Base-by-base conservation (phyloP, 2,888 invertebrate species). In the Cantharis rufa region DNA sequence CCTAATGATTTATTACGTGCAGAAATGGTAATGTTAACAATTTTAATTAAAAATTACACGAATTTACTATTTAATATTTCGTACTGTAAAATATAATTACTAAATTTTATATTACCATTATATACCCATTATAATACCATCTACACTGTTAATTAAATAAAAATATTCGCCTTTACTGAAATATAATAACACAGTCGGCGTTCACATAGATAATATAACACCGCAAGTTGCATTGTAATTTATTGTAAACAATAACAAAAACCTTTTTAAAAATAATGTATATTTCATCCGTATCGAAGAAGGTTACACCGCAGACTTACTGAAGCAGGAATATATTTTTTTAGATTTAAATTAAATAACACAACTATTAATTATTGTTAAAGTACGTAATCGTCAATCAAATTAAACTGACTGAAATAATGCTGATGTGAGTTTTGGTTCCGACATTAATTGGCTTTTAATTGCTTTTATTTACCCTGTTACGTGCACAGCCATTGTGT, bases 371-470 rank as follows among this genome's bases (percentile, higher is more conserved):
- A 28, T 28, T 28, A 11, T 28, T 28, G 24, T 24, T 24, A 24
- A 24, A 24, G 24, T 24, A 48, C 2, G n/a, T 48, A 7, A 48
- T 48, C 48, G 48, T 48, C 48, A 48, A 48, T 48, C 48, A 48
- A 48, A 48, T 48, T 48, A n/a, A 48, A 48, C n/a, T 48, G n/a
- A 7, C n/a, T n/a, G 2, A 48, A 48, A n/a, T 48, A 48, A 48
- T 48, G 48, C n/a, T 32, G 27, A 10, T 32, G 32, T 32, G 48
- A 48, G 48, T n/a, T 48, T 48, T n/a, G 48, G 48, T 11, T 28
- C 15, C 24, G 70, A 63, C 71, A 28, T 62, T 71, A 63, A 71
- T 71, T 71, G 62, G 63, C 71, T 71, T 71, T 71, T 71, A 71
- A 71, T 71, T 71, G 63, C 63, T 62, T 62, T 27, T 28, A 62